A percentile compares a stretch with the other conserved stretches of the same genome.
Evolutionary conservation across 2,113 vertebrate genomes (phyloP).

Genomic region (Perca schrenkii): DNA sequence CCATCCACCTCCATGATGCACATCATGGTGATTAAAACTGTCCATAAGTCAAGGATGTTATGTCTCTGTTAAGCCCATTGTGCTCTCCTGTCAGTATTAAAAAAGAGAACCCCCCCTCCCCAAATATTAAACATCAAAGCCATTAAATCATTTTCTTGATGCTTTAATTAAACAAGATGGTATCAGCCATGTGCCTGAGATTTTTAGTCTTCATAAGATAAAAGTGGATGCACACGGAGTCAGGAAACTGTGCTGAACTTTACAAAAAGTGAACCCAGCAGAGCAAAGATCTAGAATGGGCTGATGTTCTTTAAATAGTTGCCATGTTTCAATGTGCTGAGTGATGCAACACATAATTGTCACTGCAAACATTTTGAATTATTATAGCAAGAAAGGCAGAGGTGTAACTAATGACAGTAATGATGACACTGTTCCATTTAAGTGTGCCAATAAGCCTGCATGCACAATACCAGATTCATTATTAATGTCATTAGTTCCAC

Average conservation of each 20-base stretch:
- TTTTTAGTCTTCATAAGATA: not conserved
- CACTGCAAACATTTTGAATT: constrained; percentile 5
- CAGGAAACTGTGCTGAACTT: not conserved
- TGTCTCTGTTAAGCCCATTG: not conserved
- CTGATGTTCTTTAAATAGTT: not conserved
- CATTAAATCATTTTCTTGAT: not conserved
- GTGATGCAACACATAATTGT: not conserved
- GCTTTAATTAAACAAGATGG: not conserved
- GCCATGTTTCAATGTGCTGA: not conserved
- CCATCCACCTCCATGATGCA: not conserved
- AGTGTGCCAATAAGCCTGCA: constrained; percentile 8
- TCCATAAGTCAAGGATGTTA: not conserved
- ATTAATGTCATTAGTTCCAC: constrained; percentile 31
- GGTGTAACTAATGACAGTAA: constrained; percentile 31
- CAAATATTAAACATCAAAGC: not conserved
- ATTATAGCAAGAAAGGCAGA: not conserved
- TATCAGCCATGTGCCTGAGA: not conserved
- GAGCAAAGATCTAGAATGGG: not conserved
- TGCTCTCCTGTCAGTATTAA: not conserved
- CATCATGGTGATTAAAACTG: not conserved
- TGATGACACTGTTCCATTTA: constrained; percentile 23
- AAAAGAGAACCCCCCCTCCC: not conserved
- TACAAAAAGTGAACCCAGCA: not conserved
- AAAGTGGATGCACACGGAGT: not conserved
- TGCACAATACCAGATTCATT: not conserved